phyloP scores from a whole-genome alignment of 2,888 invertebrate genomes.

The Galerucella nymphaeae region DNA sequence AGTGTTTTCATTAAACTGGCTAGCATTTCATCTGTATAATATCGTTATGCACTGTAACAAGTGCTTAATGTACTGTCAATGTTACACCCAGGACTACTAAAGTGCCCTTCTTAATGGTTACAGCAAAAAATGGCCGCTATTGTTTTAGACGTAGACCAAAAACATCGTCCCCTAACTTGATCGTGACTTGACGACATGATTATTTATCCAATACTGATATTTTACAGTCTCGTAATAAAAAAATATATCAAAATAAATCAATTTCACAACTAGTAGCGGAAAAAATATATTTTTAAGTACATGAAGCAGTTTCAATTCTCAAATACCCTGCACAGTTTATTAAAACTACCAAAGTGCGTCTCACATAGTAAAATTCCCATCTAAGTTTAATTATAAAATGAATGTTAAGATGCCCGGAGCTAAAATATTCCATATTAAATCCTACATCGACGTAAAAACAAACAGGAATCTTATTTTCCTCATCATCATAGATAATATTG shows the following conservation, averaged over 20 bases:
- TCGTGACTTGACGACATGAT: slow-evolving; percentile 1
- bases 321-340: background rate
- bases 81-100: slow-evolving; percentile 48
- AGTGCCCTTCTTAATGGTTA: slow-evolving; percentile 44
- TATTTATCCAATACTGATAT: slow-evolving; percentile 6
- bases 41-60: slow-evolving; percentile 31
- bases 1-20: slow-evolving; percentile 17
- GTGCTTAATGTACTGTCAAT: slow-evolving; percentile 44
- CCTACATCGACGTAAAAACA: slow-evolving; percentile 21
- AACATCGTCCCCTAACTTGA: slow-evolving; percentile 19
- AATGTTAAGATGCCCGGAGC: slow-evolving; percentile 15
- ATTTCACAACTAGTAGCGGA: no score
- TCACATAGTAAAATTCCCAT: background rate
- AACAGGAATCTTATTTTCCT: slow-evolving; percentile 30
- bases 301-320: background rate
- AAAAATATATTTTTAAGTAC: no score
- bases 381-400: slow-evolving; percentile 18
- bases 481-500: slow-evolving; percentile 23
- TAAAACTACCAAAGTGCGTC: background rate
- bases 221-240: background rate
- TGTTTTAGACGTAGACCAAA: slow-evolving; percentile 40
- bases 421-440: slow-evolving; percentile 30
- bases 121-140: slow-evolving; percentile 49
- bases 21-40: slow-evolving; percentile 25
- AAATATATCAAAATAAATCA: background rate